phyloP scores from a whole-genome alignment of 2,888 invertebrate species.

The Abrostola tripartita region DNA sequence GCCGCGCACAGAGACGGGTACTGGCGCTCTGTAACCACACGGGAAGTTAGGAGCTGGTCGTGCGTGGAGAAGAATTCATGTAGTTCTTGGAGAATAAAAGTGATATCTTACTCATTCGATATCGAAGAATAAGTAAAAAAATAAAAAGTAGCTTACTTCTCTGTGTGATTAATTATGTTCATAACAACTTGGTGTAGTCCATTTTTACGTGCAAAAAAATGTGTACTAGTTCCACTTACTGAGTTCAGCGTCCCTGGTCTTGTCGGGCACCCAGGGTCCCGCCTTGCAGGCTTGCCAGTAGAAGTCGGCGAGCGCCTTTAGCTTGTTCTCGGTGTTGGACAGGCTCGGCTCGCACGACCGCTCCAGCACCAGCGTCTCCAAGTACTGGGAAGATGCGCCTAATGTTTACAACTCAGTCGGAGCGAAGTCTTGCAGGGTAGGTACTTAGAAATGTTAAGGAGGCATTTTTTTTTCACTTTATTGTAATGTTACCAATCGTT shows the following conservation, averaged over 20 bases:
- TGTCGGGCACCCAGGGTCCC: constrained; percentile 94
- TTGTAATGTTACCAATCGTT: too few species aligned
- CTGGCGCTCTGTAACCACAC: constrained; percentile 64
- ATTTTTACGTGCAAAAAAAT: neutral
- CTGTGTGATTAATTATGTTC: too few species aligned
- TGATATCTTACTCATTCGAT: too few species aligned
- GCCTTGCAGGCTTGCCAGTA: constrained; percentile 95
- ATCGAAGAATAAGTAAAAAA: too few species aligned
- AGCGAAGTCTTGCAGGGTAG: too few species aligned
- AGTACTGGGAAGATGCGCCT: constrained; percentile 86
- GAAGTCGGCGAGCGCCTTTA: constrained; percentile 91
- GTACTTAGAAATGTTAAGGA: too few species aligned
- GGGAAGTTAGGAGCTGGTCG: neutral
- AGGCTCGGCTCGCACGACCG: constrained; percentile 91
- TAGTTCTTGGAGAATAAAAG: too few species aligned
- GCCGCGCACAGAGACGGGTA: constrained; percentile 92
- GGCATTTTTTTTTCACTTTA: too few species aligned
- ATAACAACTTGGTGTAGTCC: too few species aligned
- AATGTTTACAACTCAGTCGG: too few species aligned
- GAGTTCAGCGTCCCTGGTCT: constrained; percentile 88
- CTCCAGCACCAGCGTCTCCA: constrained; percentile 92
- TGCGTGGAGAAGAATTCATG: too few species aligned
- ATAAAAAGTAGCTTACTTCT: too few species aligned
- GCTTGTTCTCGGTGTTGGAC: constrained; percentile 92
- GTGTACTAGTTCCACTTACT: constrained; percentile 85